Conservation (phyloP, 2,797 vertebrate species). For the Intellagama lesueurii region DNA sequence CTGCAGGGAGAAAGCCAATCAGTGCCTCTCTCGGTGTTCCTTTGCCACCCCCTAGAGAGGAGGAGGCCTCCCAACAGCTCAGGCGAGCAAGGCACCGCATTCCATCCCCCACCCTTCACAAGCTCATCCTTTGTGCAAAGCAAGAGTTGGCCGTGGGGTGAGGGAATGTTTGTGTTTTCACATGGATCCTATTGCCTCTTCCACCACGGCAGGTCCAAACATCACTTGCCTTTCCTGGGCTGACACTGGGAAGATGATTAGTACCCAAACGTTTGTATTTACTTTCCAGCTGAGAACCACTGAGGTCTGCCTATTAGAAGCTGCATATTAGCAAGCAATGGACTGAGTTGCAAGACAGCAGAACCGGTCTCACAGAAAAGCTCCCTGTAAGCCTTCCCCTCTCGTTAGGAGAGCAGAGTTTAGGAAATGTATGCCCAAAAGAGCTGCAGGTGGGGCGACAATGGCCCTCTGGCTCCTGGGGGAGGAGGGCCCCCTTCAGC, state of each 20-base stretch:
- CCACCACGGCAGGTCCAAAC: not conserved
- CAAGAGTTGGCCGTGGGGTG: not conserved
- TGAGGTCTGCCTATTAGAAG: not conserved
- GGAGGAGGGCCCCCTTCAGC: no score
- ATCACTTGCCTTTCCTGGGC: accelerated
- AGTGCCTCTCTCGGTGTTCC: constrained; percentile 39
- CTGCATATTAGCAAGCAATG: not conserved
- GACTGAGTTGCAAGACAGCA: not conserved
- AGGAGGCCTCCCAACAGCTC: not conserved
- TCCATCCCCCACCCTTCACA: constrained; percentile 32
- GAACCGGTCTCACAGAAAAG: not conserved
- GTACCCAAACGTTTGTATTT: not conserved
- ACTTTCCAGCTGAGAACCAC: not conserved
- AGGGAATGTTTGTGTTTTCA: not conserved
- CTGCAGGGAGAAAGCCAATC: constrained; percentile 24
- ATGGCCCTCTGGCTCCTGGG: not conserved
- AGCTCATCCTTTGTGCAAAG: constrained; percentile 33
- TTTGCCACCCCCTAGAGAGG: constrained; percentile 35
- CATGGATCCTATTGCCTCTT: not conserved
- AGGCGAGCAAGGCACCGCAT: constrained; percentile 16
- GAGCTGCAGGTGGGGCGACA: not conserved
- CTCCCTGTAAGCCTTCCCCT: no score
- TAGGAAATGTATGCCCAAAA: not conserved
- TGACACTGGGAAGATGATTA: accelerated
- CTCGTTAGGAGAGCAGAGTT: not conserved